A percentile compares a stretch with the other conserved stretches of the same genome.
Evolutionary conservation across 2,113 vertebrate genomes (phyloP).

Genomic region (Picathartes gymnocephalus): DNA sequence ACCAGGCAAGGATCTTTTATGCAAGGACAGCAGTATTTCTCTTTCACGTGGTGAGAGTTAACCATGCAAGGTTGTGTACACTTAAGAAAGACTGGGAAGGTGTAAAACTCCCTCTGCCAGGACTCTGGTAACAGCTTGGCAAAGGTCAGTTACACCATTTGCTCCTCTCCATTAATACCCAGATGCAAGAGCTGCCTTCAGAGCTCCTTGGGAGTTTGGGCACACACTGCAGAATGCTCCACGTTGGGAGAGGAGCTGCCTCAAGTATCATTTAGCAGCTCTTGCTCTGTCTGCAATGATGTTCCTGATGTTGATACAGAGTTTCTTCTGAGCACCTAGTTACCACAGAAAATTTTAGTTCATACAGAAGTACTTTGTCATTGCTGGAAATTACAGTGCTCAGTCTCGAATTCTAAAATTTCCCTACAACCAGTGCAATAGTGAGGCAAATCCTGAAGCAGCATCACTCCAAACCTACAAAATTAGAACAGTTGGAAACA

Average conservation of each 20-base stretch:
- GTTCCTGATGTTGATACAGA: not conserved
- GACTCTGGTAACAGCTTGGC: not conserved
- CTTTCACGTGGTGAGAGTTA: not conserved
- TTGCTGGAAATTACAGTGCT: not conserved
- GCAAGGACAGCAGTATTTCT: not conserved
- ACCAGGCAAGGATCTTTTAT: not conserved
- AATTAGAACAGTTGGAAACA: not conserved
- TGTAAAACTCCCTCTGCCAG: not conserved
- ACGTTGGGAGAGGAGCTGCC: not conserved
- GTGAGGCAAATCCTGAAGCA: not conserved
- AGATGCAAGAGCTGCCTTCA: not conserved
- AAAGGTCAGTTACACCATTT: not conserved
- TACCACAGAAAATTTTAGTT: not conserved
- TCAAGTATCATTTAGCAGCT: not conserved
- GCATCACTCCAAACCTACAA: not conserved
- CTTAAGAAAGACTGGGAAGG: not conserved
- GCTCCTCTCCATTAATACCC: not conserved
- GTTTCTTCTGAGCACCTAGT: not conserved
- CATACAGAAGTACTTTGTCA: not conserved
- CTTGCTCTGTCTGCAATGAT: not conserved
- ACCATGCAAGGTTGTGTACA: not conserved
- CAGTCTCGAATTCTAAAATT: not conserved
- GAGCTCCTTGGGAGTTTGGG: not conserved
- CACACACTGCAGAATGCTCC: not conserved
- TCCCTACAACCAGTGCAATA: not conserved